These are phyloP conservation scores for Lagopus muta DNA, from an alignment of 2,113 vertebrate genomes.

Conservation along the genomic window DNA sequence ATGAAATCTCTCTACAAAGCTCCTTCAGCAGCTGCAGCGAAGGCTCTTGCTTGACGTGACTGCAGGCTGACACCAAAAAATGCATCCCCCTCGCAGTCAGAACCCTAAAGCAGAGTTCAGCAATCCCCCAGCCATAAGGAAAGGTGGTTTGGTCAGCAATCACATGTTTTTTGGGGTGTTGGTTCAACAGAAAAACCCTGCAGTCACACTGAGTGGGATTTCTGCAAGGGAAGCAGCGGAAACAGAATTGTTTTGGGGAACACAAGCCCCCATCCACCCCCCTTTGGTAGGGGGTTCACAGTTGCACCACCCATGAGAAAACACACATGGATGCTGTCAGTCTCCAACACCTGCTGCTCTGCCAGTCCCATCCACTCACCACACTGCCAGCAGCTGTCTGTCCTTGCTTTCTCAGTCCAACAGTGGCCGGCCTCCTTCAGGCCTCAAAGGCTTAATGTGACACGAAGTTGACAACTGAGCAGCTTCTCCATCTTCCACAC, in stretches of 20 bases:
- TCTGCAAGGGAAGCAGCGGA: not conserved
- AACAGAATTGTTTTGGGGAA: not conserved
- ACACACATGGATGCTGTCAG: not conserved
- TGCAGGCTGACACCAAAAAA: not conserved
- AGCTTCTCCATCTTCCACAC: not conserved
- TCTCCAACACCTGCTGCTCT: not conserved
- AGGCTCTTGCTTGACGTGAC: accelerated
- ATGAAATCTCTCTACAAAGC: not conserved
- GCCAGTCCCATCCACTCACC: not conserved
- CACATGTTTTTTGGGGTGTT: not conserved
- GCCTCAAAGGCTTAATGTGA: not conserved
- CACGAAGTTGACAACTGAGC: not conserved
- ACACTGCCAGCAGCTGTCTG: not conserved
- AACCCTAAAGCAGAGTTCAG: not conserved
- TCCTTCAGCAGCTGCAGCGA: not conserved
- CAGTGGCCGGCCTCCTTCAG: not conserved
- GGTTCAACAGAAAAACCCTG: not conserved
- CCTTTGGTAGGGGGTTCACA: not conserved
- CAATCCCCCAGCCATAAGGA: accelerated
- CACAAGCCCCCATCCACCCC: not conserved
- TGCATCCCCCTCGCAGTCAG: not conserved
- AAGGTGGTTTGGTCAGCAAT: not conserved
- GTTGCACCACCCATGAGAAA: not conserved
- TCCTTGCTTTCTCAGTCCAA: not conserved
- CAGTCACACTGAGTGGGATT: not conserved